phyloP scores from a whole-genome alignment of 1,140 invertebrate species.

The Agrypnia vestita region DNA sequence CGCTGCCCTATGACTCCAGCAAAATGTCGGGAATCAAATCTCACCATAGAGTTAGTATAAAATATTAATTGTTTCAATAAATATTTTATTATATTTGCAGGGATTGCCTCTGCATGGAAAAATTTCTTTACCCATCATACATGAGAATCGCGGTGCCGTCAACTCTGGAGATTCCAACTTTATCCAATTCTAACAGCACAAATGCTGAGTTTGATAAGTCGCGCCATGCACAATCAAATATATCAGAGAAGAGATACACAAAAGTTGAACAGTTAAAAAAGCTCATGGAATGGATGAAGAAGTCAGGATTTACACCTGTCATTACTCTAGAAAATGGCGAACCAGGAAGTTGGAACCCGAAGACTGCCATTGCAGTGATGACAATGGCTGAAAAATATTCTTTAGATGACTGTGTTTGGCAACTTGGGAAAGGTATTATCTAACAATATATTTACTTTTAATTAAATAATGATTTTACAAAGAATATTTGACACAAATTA shows the following conservation, averaged over 20 bases:
- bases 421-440: conserved; percentile 81
- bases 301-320: conserved; percentile 69
- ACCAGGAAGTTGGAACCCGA: conserved; percentile 72
- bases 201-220: no score
- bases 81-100: no score
- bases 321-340: conserved; percentile 70
- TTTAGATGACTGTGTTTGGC: conserved; percentile 75
- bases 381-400: conserved; percentile 74
- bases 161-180: conserved; percentile 63
- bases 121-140: conserved; percentile 75
- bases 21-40: no score
- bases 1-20: no score
- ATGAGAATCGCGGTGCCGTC: conserved; percentile 75
- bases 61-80: no score
- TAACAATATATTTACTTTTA: conserved; percentile 48
- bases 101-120: conserved; percentile 73
- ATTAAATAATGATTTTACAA: neutral
- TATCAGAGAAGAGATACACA: no score
- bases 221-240: no score
- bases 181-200: neutral
- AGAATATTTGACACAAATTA: neutral
- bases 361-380: conserved; percentile 72
- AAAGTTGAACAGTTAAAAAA: neutral
- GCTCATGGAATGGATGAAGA: conserved; percentile 69
- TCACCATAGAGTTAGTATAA: no score